phyloP scores from a whole-genome alignment of 2,888 invertebrate genomes.

The Melieria crassipennis region DNA sequence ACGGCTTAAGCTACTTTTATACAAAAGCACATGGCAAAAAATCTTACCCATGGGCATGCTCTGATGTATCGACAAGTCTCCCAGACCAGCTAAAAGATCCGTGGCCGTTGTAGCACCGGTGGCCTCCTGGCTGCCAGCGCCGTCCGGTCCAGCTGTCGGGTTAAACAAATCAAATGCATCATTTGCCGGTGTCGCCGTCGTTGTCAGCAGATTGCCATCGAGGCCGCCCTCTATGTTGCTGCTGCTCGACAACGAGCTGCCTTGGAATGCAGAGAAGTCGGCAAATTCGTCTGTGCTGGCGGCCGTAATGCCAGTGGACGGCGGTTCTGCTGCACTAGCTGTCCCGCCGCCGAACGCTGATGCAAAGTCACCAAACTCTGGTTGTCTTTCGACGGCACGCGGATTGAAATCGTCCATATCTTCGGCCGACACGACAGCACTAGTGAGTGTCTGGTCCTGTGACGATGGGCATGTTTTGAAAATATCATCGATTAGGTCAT shows the following conservation, averaged over 20 bases:
- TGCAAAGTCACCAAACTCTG: constrained; percentile 83
- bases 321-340: constrained; percentile 42
- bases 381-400: constrained; percentile 64
- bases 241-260: constrained; percentile 42
- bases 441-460: constrained; percentile 42
- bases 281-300: constrained; percentile 76
- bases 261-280: constrained; percentile 80
- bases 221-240: constrained; percentile 41
- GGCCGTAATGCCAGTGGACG: constrained; percentile 46
- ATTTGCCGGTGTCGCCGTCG: constrained; percentile 53
- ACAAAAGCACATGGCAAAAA: neutral
- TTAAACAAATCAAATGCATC: constrained; percentile 59
- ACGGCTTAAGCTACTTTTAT: too few relatives aligned
- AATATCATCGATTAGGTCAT: constrained; percentile 69
- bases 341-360: constrained; percentile 69
- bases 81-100: constrained; percentile 68
- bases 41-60: constrained; percentile 64
- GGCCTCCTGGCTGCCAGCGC: constrained; percentile 24
- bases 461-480: constrained; percentile 68
- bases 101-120: constrained; percentile 50
- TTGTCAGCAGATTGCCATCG: constrained; percentile 51
- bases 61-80: constrained; percentile 64
- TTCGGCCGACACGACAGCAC: constrained; percentile 68
- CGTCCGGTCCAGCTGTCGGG: constrained; percentile 40
- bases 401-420: constrained; percentile 65